These are phyloP conservation scores for Betta splendens DNA, from an alignment of 2,797 vertebrate genomes.

Conservation along the genomic window DNA sequence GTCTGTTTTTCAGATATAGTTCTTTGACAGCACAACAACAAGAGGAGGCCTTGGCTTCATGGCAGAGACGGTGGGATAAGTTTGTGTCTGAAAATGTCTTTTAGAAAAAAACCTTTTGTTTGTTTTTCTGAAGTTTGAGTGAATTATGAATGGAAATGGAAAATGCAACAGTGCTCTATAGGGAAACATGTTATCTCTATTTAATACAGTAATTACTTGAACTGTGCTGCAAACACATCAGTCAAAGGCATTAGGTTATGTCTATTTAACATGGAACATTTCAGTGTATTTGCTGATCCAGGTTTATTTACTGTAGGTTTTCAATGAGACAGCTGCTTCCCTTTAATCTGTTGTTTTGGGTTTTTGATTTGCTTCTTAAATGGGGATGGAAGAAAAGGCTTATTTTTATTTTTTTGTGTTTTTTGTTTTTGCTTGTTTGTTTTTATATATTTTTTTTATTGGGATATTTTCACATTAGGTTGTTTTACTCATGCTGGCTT, in stretches of 20 bases:
- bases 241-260: background rate
- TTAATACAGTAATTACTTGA: background rate
- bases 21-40: conserved; percentile 76
- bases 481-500: no score
- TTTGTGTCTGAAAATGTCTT: conserved; percentile 81
- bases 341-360: no score
- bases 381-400: no score
- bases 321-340: no score
- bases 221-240: background rate
- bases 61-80: conserved; percentile 86
- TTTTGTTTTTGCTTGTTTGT: no score
- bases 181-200: background rate
- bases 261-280: background rate
- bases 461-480: no score
- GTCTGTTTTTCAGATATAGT: conserved; percentile 84
- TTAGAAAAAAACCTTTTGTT: no score
- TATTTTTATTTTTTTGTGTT: no score
- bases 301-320: no score
- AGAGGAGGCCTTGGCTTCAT: conserved; percentile 73
- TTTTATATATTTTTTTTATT: no score
- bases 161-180: background rate
- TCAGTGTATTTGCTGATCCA: conserved; percentile 23
- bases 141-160: background rate
- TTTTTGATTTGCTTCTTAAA: no score
- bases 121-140: no score